These are phyloP conservation scores for Octonoba sinensis DNA, from an alignment of 2,888 invertebrate genomes.

Conservation along the genomic window DNA sequence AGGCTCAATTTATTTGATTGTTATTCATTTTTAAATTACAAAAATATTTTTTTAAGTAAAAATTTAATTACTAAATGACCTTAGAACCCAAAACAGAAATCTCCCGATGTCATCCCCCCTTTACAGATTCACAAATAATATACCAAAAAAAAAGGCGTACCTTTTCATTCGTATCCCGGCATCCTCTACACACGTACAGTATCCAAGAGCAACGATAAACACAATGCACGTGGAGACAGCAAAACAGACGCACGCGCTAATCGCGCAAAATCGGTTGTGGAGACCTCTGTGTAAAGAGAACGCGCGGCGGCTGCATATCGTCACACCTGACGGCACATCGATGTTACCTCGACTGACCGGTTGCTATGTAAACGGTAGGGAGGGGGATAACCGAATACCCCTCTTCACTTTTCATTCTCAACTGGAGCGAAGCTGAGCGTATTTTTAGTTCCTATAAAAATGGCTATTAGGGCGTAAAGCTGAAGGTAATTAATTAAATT, in stretches of 20 bases:
- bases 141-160: too few relatives aligned
- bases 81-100: too few relatives aligned
- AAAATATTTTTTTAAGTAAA: too few relatives aligned
- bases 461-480: too few relatives aligned
- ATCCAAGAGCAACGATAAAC: conserved; percentile 34
- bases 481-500: too few relatives aligned
- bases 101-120: too few relatives aligned
- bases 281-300: neutral
- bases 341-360: conserved; percentile 34
- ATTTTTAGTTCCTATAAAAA: conserved; percentile 14
- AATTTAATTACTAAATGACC: too few relatives aligned
- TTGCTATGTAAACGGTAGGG: conserved; percentile 28
- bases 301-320: neutral
- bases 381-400: too few relatives aligned
- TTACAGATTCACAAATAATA: too few relatives aligned
- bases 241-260: neutral
- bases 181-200: neutral
- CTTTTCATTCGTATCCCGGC: too few relatives aligned
- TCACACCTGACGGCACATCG: conserved; percentile 39
- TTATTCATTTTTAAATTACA: too few relatives aligned
- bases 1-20: too few relatives aligned
- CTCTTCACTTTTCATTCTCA: conserved; percentile 1
- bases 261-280: neutral
- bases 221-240: conserved; percentile 14
- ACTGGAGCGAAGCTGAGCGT: conserved; percentile 27